Evolutionary conservation across 2,888 invertebrate genomes (phyloP), one percentile per base, ranked within the genome.

Genomic region (Spisula subtruncata): DNA sequence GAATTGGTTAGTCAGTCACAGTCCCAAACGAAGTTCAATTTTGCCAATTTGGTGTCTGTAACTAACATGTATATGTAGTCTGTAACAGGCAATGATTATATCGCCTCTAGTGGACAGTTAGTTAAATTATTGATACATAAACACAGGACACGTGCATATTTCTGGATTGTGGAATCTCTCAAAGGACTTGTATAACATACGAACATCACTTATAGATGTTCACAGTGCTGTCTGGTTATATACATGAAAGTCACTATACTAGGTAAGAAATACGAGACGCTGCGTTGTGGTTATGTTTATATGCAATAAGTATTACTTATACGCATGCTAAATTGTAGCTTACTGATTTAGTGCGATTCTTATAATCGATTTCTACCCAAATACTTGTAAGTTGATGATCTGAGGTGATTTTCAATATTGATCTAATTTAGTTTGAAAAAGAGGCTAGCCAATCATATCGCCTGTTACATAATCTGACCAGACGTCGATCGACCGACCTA

Each of bases 51-150:
- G 6, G 12, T 25, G 60, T 66, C n/a, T 66, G 25, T 25, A 12
- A n/a, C 60, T 66, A 25, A 12, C 60, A 66, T 25, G 60, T 25
- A 66, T 25, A 66, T 66, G 8, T 66, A 66, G 5, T 12, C n/a
- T n/a, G 60, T 60, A 66, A 66, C 10, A 66, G 20, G 2, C 25
- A 51, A 25, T 25, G 20, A n/a, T 25, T 66, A 66, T 66, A 66
- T 25, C 60, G 12, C 60, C 60, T 66, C n/a, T 6, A 25, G 60
- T 66, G 10, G 60, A 8, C 25, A 6, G 25, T n/a, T n/a, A 25
- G 25, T 66, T 66, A 66, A 66, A n/a, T 66, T 66, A 66, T 66
- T 66, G 25, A 66, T 66, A 25, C 20, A 20, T 66, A 66, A 66
- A 66, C 60, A 25, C 25, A 25, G 60, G 60, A n/a, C 60, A 66